phyloP scores from a whole-genome alignment of 2,888 invertebrate species.

The Bedellia somnulentella region DNA sequence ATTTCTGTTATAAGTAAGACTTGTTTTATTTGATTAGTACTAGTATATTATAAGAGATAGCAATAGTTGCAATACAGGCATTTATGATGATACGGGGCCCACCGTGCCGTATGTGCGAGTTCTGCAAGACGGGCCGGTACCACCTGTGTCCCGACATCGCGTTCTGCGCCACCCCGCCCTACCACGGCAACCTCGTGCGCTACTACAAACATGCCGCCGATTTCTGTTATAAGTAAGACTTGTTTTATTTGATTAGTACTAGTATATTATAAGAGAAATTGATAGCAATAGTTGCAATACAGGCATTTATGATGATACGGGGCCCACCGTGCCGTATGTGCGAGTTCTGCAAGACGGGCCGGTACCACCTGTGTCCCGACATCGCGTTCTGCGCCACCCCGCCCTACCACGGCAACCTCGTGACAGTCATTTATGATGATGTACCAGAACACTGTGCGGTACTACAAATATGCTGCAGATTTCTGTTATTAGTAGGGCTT shows the following conservation, averaged over 20 bases:
- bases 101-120: constrained; percentile 81
- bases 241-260: too few species aligned
- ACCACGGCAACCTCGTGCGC: constrained; percentile 83
- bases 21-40: too few species aligned
- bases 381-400: constrained; percentile 95
- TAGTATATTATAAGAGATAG: too few species aligned
- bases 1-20: constrained; percentile 80
- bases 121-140: constrained; percentile 87
- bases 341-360: constrained; percentile 81
- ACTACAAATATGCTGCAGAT: constrained; percentile 87
- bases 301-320: too few species aligned
- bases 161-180: constrained; percentile 95
- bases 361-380: constrained; percentile 88
- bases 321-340: constrained; percentile 87
- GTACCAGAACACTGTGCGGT: too few species aligned
- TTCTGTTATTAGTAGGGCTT: constrained; percentile 80
- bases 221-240: constrained; percentile 78
- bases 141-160: constrained; percentile 85
- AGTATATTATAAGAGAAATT: too few species aligned
- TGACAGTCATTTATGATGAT: too few species aligned
- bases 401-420: constrained; percentile 86
- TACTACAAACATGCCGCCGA: constrained; percentile 90
- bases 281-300: too few species aligned
- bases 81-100: too few species aligned
- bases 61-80: too few species aligned